These are phyloP conservation scores for Actenoides lindsayi DNA, from an alignment of 2,113 vertebrate genomes.

Conservation along the genomic window DNA sequence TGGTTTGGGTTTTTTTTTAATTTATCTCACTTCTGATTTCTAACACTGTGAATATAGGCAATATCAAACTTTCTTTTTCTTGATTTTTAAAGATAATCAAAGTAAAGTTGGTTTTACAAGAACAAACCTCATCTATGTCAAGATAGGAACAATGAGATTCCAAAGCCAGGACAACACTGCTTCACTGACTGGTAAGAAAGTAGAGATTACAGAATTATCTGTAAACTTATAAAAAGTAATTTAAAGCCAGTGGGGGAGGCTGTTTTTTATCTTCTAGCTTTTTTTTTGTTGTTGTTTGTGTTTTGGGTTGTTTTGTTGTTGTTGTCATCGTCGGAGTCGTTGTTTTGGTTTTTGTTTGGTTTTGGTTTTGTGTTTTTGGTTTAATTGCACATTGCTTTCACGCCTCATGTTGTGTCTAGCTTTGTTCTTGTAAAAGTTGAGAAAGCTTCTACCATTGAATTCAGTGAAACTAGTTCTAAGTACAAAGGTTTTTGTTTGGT, in stretches of 20 bases:
- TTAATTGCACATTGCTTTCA: background rate
- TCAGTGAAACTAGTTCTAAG: background rate
- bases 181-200: background rate
- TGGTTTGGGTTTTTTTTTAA: rapidly evolving
- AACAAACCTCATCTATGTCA: background rate
- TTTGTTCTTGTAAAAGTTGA: background rate
- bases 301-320: background rate
- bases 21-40: background rate
- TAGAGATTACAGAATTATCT: background rate
- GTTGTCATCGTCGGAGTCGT: background rate
- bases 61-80: background rate
- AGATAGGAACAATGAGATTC: background rate
- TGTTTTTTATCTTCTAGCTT: rapidly evolving
- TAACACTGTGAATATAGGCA: rapidly evolving
- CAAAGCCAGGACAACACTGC: background rate
- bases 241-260: background rate
- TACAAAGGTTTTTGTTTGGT: background rate
- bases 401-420: rapidly evolving
- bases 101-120: background rate
- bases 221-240: background rate
- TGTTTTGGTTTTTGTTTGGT: background rate
- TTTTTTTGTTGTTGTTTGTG: background rate
- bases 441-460: background rate
- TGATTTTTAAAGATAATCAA: background rate
- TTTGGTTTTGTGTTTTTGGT: no score